Evolutionary conservation across 23 tunicate genomes (phyloP), one percentile per base, ranked within the genome.

Genomic region (Trididemnum miniatum): DNA sequence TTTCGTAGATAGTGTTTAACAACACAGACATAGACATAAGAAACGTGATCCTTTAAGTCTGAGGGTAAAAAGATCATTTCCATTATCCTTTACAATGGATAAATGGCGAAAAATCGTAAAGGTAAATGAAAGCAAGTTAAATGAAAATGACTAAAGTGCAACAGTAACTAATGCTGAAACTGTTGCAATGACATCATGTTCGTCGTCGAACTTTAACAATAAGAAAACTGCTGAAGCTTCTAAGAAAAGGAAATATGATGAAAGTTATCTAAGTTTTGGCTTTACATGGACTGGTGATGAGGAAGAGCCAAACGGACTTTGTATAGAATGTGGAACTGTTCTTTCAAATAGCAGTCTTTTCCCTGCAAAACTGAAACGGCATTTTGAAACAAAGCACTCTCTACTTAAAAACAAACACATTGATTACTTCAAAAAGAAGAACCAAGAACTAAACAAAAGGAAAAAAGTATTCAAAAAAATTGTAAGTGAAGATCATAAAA

Each of bases 231-330:
- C 75, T 67, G 38, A 67, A 67, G 75, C 80, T 74, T 40, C 80
- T 74, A 49, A 40, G 59, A 74, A 74, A 74, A 24, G 63, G 59
- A 44, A 74, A 36, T 74, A 74, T 74, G 62, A 74, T 49, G 80
- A 74, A 49, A 49, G 80, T 40, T 74, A 74, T 74, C 80, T 74
- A 49, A 49, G 80, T 27, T 74, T 74, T 40, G 80, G 80, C 59
- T 74, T 74, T 27, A 74, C 63, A 18, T 74, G 63, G 80, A 74
- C 80, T 74, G 80, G 80, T 74, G 59, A 40, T 74, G 80, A 74
- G 62, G 80, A 74, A 40, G 80, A 40, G 62, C 59, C 62, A 67
- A 67, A 67, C 38, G 75, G 75, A 49, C 80, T n/a, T 49, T 74
- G 59, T 74, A 32, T 74, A 74, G 80, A 40, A 74, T 74, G 80